Percentiles rank a stretch among this genome's conserved stretches.
Evolutionary conservation across 2,888 invertebrate species (phyloP).

Genomic region (Cephus spinipes): DNA sequence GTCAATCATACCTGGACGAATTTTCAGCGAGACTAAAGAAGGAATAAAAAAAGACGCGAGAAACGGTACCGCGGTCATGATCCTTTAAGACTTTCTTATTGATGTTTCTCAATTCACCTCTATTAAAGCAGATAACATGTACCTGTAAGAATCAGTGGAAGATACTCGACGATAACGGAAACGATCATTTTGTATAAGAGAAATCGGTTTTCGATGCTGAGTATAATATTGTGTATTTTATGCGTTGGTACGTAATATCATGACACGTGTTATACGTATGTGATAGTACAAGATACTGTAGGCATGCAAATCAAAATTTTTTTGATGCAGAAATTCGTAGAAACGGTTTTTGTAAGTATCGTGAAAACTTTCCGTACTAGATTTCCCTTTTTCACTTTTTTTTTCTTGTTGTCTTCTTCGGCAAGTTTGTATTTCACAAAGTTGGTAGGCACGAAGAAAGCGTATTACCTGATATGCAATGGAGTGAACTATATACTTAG

Average conservation of each 20-base stretch:
- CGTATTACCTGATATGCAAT: neutral
- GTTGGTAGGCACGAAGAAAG: neutral
- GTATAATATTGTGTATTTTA: neutral
- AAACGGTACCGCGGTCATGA: neutral
- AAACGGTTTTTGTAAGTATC: neutral
- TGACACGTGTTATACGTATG: neutral
- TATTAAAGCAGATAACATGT: neutral
- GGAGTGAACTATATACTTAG: neutral
- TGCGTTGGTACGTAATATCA: neutral
- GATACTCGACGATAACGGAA: neutral
- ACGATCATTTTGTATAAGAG: neutral
- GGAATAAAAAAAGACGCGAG: neutral
- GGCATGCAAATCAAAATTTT: too few species aligned
- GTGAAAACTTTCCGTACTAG: slow-evolving; percentile 34
- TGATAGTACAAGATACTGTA: neutral
- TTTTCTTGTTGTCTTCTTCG: neutral
- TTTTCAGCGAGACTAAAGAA: neutral
- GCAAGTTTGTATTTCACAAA: neutral
- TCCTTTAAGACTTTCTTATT: neutral
- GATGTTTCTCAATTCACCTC: neutral
- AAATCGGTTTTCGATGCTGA: neutral
- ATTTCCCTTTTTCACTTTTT: slow-evolving; percentile 33
- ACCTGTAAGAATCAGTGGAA: neutral
- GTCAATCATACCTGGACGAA: neutral
- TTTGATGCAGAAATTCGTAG: too few species aligned